phyloP scores from a whole-genome alignment of 2,113 vertebrate species.

The Erythrolamprus reginae region DNA sequence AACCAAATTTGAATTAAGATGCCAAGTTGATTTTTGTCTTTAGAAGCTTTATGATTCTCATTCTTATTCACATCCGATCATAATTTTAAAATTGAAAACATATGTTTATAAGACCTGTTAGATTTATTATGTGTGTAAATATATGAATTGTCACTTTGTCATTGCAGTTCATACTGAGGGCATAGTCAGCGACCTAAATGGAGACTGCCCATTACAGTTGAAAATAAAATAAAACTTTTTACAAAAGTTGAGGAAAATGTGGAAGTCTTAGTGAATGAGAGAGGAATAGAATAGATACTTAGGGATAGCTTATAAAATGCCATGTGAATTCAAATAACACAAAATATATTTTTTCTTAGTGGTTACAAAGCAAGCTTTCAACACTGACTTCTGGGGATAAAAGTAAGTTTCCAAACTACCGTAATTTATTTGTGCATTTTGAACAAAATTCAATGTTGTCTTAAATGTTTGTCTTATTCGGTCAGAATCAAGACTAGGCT shows the following conservation, averaged over 20 bases:
- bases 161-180: not conserved
- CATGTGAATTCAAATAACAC: not conserved
- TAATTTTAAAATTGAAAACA: not conserved
- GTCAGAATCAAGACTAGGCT: not conserved
- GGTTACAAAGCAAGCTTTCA: conserved; percentile 67
- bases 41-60: not conserved
- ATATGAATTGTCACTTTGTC: not conserved
- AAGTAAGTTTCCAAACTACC: conserved; percentile 63
- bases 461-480: not conserved
- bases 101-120: not conserved
- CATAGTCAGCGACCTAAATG: not conserved
- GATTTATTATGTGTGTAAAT: not conserved
- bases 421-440: not conserved
- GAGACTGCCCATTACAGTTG: not conserved
- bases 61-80: not conserved
- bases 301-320: not conserved
- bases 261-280: not conserved
- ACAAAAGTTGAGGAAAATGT: not conserved
- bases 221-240: not conserved
- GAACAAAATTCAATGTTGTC: not conserved
- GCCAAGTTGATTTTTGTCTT: not conserved
- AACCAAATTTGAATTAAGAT: not conserved
- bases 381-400: conserved; percentile 56
- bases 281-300: not conserved
- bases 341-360: conserved; percentile 54